phyloP scores from a whole-genome alignment of 2,888 invertebrate species.

The Eulithis testata region DNA sequence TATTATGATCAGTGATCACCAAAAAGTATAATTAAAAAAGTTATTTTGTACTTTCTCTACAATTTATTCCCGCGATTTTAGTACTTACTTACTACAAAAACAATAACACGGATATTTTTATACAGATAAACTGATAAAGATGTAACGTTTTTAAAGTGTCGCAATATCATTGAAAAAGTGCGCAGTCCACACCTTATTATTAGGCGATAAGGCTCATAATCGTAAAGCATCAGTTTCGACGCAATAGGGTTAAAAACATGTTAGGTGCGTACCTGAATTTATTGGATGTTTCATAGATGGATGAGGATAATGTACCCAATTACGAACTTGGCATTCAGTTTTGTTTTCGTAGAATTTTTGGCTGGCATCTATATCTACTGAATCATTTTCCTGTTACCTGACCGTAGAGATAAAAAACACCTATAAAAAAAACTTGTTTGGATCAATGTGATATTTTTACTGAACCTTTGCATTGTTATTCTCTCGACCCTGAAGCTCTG shows the following conservation, averaged over 20 bases:
- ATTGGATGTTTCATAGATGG: not conserved
- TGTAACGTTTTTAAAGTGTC: not conserved
- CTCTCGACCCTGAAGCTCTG: too few species aligned
- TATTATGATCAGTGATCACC: too few species aligned
- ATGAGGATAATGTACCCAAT: slow-evolving; percentile 10
- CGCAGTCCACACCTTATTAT: slow-evolving; percentile 21
- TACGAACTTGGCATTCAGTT: slow-evolving; percentile 24
- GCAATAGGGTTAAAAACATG: slow-evolving; percentile 24
- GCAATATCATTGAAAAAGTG: slow-evolving; percentile 16
- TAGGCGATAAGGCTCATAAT: slow-evolving; percentile 12
- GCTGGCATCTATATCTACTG: not conserved
- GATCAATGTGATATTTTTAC: too few species aligned
- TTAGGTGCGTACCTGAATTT: not conserved
- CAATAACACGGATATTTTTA: not conserved
- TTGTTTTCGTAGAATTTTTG: slow-evolving; percentile 15
- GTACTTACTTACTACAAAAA: too few species aligned
- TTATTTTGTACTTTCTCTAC: too few species aligned
- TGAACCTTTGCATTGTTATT: too few species aligned
- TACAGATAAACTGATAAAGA: slow-evolving; percentile 8
- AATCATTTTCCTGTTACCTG: slow-evolving; percentile 9
- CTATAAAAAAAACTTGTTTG: too few species aligned
- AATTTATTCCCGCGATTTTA: too few species aligned
- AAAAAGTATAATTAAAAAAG: too few species aligned
- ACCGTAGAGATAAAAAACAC: slow-evolving; percentile 2
- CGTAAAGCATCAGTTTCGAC: slow-evolving; percentile 7